Evolutionary conservation across 2,888 invertebrate genomes (phyloP).

Genomic region (Troglohyphantes excavatus): DNA sequence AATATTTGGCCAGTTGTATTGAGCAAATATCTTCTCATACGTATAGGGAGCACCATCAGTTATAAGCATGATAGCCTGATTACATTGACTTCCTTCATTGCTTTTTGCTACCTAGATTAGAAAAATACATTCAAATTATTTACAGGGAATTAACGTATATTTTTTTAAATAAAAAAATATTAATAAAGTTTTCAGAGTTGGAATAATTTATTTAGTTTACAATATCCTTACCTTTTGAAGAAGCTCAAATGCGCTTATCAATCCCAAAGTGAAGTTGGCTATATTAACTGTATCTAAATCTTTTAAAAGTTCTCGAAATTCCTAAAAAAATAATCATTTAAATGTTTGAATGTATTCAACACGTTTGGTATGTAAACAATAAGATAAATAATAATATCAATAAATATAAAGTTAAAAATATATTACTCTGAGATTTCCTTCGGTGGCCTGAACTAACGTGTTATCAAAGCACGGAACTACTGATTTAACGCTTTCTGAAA

Average conservation of each 20-base stretch:
- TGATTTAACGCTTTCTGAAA: conserved; percentile 88
- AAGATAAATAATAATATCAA: background rate
- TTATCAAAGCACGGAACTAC: conserved; percentile 93
- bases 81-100: conserved; percentile 93
- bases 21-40: conserved; percentile 94
- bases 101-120: conserved; percentile 70
- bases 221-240: conserved; percentile 87
- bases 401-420: background rate
- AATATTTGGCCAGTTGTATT: conserved; percentile 94
- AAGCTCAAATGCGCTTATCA: conserved; percentile 91
- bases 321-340: conserved; percentile 85
- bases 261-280: conserved; percentile 92
- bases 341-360: background rate
- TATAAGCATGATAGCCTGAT: conserved; percentile 98
- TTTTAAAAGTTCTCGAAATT: conserved; percentile 88
- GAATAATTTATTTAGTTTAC: background rate
- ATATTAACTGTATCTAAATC: conserved; percentile 88
- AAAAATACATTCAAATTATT: background rate
- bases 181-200: background rate
- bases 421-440: conserved; percentile 83
- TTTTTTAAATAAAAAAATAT: background rate
- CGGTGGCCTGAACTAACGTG: conserved; percentile 91
- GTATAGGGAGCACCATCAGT: conserved; percentile 98
- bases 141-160: background rate
- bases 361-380: background rate